Conservation (phyloP, 1,140 invertebrate species). For the Notospermus geniculatus region DNA sequence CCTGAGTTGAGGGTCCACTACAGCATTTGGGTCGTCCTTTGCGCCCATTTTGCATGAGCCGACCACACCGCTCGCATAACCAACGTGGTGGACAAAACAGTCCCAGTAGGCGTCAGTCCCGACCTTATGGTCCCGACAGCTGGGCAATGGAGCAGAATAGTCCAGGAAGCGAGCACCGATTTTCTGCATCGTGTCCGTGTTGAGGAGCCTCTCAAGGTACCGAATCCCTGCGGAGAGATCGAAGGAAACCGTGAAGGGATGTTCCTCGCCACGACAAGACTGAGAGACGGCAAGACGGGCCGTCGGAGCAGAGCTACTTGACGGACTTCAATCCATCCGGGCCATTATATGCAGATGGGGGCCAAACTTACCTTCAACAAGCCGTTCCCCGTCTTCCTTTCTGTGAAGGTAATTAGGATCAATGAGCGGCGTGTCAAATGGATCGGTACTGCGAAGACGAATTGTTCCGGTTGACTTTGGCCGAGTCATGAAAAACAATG, state of each 20-base stretch:
- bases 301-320: too few relatives aligned
- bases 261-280: too few relatives aligned
- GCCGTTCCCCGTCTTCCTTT: conserved; percentile 31
- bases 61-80: conserved; percentile 72
- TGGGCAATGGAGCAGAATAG: conserved; percentile 58
- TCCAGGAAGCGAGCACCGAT: conserved; percentile 14
- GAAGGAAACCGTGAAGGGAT: too few relatives aligned
- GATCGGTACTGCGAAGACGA: too few relatives aligned
- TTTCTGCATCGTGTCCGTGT: conserved; percentile 17
- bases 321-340: conserved; percentile 1
- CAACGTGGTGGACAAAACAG: conserved; percentile 18
- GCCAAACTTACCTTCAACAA: conserved; percentile 43
- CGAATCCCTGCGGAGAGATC: conserved; percentile 13
- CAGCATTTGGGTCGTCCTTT: conserved; percentile 64
- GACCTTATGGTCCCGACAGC: conserved; percentile 72
- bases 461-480: too few relatives aligned
- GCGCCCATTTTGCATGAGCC: conserved; percentile 76
- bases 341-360: too few relatives aligned
- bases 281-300: not conserved
- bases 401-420: too few relatives aligned
- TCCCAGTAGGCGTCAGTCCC: conserved; percentile 22
- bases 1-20: too few relatives aligned
- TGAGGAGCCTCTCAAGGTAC: not conserved
- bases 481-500: too few relatives aligned
- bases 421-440: too few relatives aligned